Evolutionary conservation across 1,140 invertebrate species (phyloP).

Genomic region (Pteromalus puparum): DNA sequence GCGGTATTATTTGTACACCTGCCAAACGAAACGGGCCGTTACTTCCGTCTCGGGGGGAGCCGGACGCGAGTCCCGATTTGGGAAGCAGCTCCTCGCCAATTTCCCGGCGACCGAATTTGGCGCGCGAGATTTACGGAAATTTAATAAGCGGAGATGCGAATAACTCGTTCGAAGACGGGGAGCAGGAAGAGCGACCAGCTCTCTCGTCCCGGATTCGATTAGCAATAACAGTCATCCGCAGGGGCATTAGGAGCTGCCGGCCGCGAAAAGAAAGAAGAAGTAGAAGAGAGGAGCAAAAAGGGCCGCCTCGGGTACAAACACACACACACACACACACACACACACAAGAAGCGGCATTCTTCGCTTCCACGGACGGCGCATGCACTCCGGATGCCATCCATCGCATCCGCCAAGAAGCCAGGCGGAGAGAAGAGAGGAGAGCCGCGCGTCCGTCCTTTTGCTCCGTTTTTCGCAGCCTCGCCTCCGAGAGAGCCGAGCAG

Average conservation of each 20-base stretch:
- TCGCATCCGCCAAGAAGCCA: slow-evolving; percentile 61
- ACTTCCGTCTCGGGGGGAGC: slow-evolving; percentile 58
- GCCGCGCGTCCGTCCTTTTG: no score
- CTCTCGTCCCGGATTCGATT: slow-evolving; percentile 56
- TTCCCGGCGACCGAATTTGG: neutral
- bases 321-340: neutral
- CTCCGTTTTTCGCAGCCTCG: neutral
- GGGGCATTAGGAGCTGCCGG: slow-evolving; percentile 16
- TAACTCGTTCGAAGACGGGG: no score
- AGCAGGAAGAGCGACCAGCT: no score
- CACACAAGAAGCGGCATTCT: slow-evolving; percentile 28
- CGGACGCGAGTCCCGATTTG: slow-evolving; percentile 45
- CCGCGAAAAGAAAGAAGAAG: slow-evolving; percentile 6
- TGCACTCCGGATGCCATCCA: slow-evolving; percentile 70
- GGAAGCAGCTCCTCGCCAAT: slow-evolving; percentile 27
- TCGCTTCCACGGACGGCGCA: slow-evolving; percentile 36
- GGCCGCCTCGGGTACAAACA: slow-evolving; percentile 57
- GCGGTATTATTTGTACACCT: slow-evolving; percentile 61
- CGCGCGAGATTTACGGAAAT: neutral
- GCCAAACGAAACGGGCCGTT: slow-evolving; percentile 62
- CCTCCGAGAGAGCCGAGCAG: neutral
- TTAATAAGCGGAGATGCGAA: neutral
- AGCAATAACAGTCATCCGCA: slow-evolving; percentile 59
- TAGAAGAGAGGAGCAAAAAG: neutral
- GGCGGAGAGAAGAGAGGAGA: neutral